phyloP scores from a whole-genome alignment of 2,797 vertebrate genomes.

The Sebastolobus alascanus region DNA sequence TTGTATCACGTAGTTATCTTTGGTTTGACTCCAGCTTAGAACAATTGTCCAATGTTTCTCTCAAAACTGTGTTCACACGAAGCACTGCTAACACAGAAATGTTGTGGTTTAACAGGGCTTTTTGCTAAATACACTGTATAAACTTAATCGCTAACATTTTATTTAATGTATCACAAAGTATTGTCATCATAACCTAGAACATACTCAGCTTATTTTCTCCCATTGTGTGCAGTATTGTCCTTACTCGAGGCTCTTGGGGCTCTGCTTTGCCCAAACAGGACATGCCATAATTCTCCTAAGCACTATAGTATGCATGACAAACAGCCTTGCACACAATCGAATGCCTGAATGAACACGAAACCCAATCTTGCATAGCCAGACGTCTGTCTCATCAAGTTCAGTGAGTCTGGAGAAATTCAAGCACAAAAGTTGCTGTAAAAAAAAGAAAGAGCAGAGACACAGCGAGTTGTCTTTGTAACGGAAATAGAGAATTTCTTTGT shows the following conservation, averaged over 20 bases:
- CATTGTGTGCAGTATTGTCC: constrained; percentile 20
- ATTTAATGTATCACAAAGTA: constrained; percentile 6
- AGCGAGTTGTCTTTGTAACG: not conserved
- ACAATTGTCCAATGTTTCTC: not conserved
- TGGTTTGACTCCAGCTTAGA: not conserved
- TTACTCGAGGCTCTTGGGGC: constrained; percentile 5
- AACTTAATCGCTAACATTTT: not conserved
- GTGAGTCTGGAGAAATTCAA: constrained; percentile 30
- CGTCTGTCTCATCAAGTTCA: constrained; percentile 51
- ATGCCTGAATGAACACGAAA: constrained; percentile 49
- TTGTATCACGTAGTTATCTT: not conserved
- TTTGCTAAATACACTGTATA: not conserved
- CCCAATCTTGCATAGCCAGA: constrained; percentile 57
- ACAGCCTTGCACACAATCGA: constrained; percentile 35
- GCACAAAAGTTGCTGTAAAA: constrained; percentile 20
- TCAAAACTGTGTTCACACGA: not conserved
- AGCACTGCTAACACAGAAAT: not conserved
- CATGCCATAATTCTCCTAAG: constrained; percentile 35
- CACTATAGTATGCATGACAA: constrained; percentile 41
- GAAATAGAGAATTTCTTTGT: constrained; percentile 9
- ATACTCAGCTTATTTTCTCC: not conserved
- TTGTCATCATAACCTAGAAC: not conserved
- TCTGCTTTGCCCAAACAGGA: constrained; percentile 40
- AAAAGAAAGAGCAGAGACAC: not conserved
- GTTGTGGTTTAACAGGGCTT: not conserved